phyloP scores from a whole-genome alignment of 2,113 vertebrate genomes.

The Thunnus maccoyii region DNA sequence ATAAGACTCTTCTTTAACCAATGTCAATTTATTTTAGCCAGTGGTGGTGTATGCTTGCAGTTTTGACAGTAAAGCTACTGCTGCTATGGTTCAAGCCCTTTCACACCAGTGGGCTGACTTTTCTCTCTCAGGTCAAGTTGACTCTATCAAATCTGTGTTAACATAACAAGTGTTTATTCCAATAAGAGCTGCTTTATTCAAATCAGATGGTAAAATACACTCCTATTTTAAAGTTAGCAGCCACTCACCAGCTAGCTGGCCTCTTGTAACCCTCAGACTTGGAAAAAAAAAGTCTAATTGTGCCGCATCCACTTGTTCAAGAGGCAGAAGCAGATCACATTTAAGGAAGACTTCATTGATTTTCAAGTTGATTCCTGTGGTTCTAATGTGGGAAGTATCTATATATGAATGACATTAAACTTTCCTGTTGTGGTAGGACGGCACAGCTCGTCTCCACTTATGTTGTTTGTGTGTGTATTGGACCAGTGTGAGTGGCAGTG shows the following conservation, averaged over 20 bases:
- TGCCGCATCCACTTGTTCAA: neutral
- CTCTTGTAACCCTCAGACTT: neutral
- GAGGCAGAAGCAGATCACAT: too few relatives aligned
- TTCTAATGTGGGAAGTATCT: too few relatives aligned
- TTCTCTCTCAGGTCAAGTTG: neutral
- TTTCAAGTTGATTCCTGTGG: too few relatives aligned
- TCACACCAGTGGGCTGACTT: conserved; percentile 6
- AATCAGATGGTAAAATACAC: conserved; percentile 19
- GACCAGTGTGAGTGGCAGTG: too few relatives aligned
- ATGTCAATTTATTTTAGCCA: neutral
- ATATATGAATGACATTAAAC: too few relatives aligned
- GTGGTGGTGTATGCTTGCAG: neutral
- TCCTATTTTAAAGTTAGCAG: conserved; percentile 3
- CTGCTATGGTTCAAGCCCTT: conserved; percentile 6
- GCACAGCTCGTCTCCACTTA: too few relatives aligned
- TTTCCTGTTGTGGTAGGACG: too few relatives aligned
- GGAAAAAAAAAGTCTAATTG: too few relatives aligned
- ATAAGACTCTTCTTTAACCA: neutral
- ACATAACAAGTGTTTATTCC: conserved; percentile 10
- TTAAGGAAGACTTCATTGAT: too few relatives aligned
- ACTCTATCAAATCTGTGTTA: conserved; percentile 8
- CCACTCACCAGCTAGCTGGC: neutral
- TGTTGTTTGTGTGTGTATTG: too few relatives aligned
- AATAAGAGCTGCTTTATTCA: conserved; percentile 22
- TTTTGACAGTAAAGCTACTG: neutral